These are phyloP conservation scores for Hipparchia sbordonii DNA, from an alignment of 2,888 invertebrate genomes.

Conservation along the genomic window DNA sequence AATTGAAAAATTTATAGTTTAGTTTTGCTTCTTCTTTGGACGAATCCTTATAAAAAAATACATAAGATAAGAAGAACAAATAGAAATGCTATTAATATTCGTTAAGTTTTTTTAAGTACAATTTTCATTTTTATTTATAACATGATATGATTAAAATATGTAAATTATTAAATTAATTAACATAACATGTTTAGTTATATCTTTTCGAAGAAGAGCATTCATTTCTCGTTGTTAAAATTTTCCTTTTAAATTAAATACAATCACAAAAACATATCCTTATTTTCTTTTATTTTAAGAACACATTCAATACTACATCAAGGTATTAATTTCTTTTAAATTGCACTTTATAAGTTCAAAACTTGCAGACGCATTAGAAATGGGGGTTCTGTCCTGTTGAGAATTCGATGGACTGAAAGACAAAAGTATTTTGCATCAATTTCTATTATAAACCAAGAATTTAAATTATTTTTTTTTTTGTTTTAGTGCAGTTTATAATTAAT, in stretches of 20 bases:
- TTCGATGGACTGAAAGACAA: too few relatives aligned
- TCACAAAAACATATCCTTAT: background rate
- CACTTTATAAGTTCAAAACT: background rate
- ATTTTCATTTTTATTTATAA: background rate
- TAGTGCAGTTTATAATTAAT: too few relatives aligned
- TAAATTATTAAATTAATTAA: background rate
- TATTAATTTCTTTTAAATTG: background rate
- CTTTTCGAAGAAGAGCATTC: background rate
- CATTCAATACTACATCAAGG: background rate
- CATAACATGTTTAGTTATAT: background rate
- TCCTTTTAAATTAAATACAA: background rate
- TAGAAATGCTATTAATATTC: background rate
- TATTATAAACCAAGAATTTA: too few relatives aligned
- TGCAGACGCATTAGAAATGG: too few relatives aligned
- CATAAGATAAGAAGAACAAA: background rate
- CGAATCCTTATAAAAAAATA: background rate
- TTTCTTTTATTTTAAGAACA: conserved; percentile 2
- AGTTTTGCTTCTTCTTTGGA: too few relatives aligned
- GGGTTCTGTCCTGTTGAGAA: too few relatives aligned
- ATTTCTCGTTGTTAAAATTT: background rate
- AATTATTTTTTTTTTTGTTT: too few relatives aligned
- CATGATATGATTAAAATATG: background rate
- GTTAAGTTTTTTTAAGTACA: background rate
- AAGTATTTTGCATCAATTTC: too few relatives aligned
- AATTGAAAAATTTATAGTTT: too few relatives aligned